A percentile compares a stretch with the other conserved stretches of the same genome.
phyloP scores from a whole-genome alignment of 2,113 vertebrate genomes.

The Xenus cinereus region DNA sequence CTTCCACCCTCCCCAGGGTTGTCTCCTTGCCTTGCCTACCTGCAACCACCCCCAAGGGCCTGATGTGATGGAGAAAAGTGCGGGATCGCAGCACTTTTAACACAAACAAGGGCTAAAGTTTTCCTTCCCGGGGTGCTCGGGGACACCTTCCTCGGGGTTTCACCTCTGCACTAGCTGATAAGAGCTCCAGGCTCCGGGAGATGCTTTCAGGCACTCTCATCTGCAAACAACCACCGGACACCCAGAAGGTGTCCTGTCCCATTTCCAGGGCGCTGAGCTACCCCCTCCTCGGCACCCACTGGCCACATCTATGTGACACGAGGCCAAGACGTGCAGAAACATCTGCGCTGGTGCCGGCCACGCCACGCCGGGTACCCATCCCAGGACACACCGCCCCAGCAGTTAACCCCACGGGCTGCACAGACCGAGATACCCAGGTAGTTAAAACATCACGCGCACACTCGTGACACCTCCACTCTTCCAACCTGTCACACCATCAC shows the following conservation, averaged over 20 bases:
- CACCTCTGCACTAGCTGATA: rapidly evolving
- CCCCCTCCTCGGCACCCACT: background rate
- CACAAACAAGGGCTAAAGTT: background rate
- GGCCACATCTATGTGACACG: background rate
- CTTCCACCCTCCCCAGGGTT: background rate
- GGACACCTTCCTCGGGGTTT: background rate
- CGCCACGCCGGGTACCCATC: background rate
- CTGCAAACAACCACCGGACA: background rate
- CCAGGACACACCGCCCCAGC: background rate
- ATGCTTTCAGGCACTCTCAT: background rate
- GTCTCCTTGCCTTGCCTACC: background rate
- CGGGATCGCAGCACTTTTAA: background rate
- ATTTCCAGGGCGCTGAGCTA: background rate
- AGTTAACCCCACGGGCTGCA: rapidly evolving
- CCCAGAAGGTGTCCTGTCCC: background rate
- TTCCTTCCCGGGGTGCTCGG: rapidly evolving
- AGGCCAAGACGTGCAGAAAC: background rate
- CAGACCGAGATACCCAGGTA: rapidly evolving
- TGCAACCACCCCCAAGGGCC: background rate
- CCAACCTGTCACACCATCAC: background rate
- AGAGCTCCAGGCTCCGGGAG: background rate
- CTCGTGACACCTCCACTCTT: background rate
- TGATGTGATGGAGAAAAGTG: background rate
- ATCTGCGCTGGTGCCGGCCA: background rate
- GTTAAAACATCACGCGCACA: rapidly evolving